phyloP scores from a whole-genome alignment of 2,113 vertebrate species.

The Tenebrosternarchus preto region DNA sequence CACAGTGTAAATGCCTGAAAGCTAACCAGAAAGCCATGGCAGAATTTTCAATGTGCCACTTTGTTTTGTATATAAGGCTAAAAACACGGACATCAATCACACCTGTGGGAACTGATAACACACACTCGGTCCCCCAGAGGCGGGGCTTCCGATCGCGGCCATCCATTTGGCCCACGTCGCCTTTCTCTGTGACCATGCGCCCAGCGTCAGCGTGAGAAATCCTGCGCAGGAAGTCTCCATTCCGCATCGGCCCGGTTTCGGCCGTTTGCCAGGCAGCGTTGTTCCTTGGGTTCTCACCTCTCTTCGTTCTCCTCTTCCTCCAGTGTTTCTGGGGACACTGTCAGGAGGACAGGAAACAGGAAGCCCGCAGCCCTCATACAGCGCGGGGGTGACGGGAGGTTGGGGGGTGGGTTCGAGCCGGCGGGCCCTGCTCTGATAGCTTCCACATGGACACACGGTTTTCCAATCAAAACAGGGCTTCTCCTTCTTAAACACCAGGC shows the following conservation, averaged over 20 bases:
- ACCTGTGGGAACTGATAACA: background rate
- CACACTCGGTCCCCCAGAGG: background rate
- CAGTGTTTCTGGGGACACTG: slow-evolving; percentile 29
- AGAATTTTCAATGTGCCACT: background rate
- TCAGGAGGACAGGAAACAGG: slow-evolving; percentile 30
- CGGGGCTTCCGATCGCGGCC: slow-evolving; percentile 1
- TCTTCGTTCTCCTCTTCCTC: slow-evolving; percentile 23
- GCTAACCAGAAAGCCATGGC: background rate
- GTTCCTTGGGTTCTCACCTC: background rate
- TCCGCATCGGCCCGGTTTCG: background rate
- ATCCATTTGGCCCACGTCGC: slow-evolving; percentile 3
- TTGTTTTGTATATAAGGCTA: slow-evolving; percentile 4
- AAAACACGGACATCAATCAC: slow-evolving; percentile 12
- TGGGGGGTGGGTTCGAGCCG: background rate
- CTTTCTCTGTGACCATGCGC: slow-evolving; percentile 33
- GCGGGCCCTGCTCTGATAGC: slow-evolving; percentile 59
- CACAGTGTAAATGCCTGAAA: background rate
- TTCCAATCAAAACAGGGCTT: slow-evolving; percentile 62
- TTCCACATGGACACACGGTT: slow-evolving; percentile 70
- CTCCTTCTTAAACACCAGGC: slow-evolving; percentile 59
- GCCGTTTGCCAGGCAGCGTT: background rate
- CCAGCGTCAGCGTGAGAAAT: slow-evolving; percentile 23
- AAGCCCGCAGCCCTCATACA: slow-evolving; percentile 28
- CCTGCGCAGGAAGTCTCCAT: slow-evolving; percentile 30
- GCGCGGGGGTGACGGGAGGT: slow-evolving; percentile 32